Evolutionary conservation across 2,113 vertebrate genomes (phyloP).

Genomic region (Sclerurus mexicanus): DNA sequence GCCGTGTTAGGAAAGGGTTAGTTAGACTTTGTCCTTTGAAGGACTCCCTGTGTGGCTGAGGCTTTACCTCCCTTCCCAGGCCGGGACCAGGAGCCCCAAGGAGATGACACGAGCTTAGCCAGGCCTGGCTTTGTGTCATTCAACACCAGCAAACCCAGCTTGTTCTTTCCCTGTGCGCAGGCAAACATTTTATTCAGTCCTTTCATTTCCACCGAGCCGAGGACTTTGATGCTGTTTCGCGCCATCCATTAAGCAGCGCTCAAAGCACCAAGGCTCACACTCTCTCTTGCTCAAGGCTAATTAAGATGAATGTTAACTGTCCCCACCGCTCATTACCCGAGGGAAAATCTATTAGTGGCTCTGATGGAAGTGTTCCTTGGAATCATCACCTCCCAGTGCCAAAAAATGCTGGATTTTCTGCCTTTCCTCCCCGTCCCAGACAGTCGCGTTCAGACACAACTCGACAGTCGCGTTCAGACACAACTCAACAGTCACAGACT

Average conservation of each 20-base stretch:
- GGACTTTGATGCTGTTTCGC: background rate
- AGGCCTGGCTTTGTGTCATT: background rate
- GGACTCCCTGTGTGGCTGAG: background rate
- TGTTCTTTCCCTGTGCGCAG: background rate
- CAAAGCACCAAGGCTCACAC: background rate
- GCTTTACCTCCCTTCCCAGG: background rate
- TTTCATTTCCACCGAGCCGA: background rate
- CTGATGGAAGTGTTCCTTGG: background rate
- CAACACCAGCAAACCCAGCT: background rate
- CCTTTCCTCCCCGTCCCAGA: background rate
- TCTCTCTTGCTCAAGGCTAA: slow-evolving; percentile 6
- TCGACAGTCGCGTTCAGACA: rapidly evolving
- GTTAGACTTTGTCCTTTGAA: background rate
- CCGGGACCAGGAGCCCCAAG: background rate
- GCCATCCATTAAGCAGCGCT: background rate
- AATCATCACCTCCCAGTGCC: background rate
- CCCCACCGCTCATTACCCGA: slow-evolving; percentile 28
- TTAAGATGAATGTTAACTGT: slow-evolving; percentile 67
- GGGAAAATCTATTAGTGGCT: slow-evolving; percentile 15
- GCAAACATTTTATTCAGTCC: background rate
- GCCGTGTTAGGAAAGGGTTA: background rate
- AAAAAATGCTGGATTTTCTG: background rate
- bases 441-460: rapidly evolving
- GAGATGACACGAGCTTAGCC: background rate
- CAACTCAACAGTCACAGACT: background rate